phyloP scores from a whole-genome alignment of 2,797 vertebrate species.

The Eutrigla gurnardus region DNA sequence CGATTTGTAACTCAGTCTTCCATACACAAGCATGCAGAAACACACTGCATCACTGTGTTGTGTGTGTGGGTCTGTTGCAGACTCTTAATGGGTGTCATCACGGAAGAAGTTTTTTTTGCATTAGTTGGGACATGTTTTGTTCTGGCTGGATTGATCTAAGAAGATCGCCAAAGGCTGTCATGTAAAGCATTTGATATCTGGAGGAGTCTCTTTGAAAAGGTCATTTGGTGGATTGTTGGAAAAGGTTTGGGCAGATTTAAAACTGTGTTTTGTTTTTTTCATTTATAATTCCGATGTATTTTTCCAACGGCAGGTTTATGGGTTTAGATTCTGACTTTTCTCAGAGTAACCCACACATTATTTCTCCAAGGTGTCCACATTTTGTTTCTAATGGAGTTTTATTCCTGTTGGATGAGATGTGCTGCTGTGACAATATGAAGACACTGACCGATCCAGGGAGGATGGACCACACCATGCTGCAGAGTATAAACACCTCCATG shows the following conservation, averaged over 20 bases:
- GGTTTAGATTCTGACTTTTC: background rate
- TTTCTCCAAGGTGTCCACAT: slow-evolving; percentile 11
- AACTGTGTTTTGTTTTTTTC: background rate
- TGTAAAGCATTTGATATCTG: background rate
- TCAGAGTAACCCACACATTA: background rate
- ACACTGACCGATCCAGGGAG: slow-evolving; percentile 46
- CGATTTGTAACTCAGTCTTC: background rate
- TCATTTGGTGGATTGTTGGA: background rate
- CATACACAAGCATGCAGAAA: background rate
- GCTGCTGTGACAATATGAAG: slow-evolving; percentile 52
- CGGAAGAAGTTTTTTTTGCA: slow-evolving; percentile 8
- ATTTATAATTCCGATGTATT: background rate
- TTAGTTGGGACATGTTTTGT: slow-evolving; percentile 18
- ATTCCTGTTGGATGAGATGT: slow-evolving; percentile 45
- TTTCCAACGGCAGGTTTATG: background rate
- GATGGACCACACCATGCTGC: slow-evolving; percentile 63
- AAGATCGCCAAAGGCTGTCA: background rate
- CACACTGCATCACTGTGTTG: background rate
- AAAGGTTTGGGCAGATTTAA: background rate
- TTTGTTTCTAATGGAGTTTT: slow-evolving; percentile 22
- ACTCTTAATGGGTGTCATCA: background rate
- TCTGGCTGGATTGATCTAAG: background rate
- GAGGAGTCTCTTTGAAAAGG: background rate
- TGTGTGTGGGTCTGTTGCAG: background rate
- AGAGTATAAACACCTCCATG: slow-evolving; percentile 74